These are phyloP conservation scores for Germaria angustata DNA, from an alignment of 2,888 invertebrate genomes.

Conservation along the genomic window DNA sequence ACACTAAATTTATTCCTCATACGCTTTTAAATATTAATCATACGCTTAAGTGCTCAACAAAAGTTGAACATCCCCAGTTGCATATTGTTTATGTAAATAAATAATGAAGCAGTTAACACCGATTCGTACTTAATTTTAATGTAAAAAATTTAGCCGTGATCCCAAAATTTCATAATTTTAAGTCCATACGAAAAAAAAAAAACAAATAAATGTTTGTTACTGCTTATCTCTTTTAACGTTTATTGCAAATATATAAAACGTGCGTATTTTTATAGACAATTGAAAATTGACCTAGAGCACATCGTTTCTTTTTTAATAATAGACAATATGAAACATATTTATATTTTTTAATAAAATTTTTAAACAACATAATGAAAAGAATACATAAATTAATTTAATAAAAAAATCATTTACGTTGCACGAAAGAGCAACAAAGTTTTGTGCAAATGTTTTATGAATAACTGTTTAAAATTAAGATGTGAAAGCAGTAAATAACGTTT, in stretches of 20 bases:
- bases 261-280: too few species aligned
- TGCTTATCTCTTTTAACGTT: background rate
- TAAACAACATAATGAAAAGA: background rate
- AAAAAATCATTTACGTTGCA: background rate
- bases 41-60: background rate
- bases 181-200: too few species aligned
- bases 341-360: too few species aligned
- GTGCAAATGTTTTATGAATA: background rate
- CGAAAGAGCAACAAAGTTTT: constrained; percentile 4
- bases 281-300: too few species aligned
- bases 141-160: background rate
- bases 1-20: background rate
- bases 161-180: too few species aligned
- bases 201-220: too few species aligned
- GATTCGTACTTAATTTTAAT: background rate
- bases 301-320: too few species aligned
- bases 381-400: background rate
- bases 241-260: background rate
- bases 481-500: constrained; percentile 22
- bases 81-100: too few species aligned
- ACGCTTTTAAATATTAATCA: background rate
- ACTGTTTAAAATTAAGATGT: background rate
- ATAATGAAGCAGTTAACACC: background rate
- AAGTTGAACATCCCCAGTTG: background rate
- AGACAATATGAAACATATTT: too few species aligned